Evolutionary conservation across 2,888 invertebrate genomes (phyloP).

Genomic region (Andrena bucephala): DNA sequence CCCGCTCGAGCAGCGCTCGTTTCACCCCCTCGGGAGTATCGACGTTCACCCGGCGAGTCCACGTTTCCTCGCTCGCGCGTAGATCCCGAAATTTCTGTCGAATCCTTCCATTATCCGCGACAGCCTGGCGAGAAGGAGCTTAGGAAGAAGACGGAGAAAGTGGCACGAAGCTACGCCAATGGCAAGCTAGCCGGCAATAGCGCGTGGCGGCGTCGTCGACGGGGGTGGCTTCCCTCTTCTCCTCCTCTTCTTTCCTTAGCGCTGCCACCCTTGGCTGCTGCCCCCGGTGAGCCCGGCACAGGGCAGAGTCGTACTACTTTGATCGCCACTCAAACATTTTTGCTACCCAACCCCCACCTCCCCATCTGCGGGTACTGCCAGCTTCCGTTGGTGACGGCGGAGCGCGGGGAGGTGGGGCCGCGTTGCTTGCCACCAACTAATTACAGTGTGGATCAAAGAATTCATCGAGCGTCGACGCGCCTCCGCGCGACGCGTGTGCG

Average conservation of each 20-base stretch:
- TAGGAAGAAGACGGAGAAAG: constrained; percentile 15
- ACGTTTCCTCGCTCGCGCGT: not conserved
- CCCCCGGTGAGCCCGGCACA: constrained; percentile 64
- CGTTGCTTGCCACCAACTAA: constrained; percentile 80
- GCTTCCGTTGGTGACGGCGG: constrained; percentile 47
- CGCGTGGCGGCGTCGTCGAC: constrained; percentile 61
- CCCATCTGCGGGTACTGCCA: constrained; percentile 27
- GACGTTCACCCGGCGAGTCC: not conserved
- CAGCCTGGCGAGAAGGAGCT: not conserved
- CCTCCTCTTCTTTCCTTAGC: constrained; percentile 57
- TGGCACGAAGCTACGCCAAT: constrained; percentile 57
- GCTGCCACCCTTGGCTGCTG: constrained; percentile 57
- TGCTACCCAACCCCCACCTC: constrained; percentile 68
- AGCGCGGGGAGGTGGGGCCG: constrained; percentile 56
- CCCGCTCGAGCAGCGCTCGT: not conserved
- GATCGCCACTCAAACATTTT: constrained; percentile 84
- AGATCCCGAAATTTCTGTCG: not conserved
- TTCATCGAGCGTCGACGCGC: constrained; percentile 76
- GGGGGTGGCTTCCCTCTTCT: constrained; percentile 43
- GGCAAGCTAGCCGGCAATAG: constrained; percentile 50
- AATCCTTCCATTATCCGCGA: constrained; percentile 14
- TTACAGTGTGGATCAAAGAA: constrained; percentile 84
- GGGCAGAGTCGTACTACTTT: constrained; percentile 80
- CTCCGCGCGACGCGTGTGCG: constrained; percentile 18
- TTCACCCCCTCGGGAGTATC: not conserved